Percentiles rank a stretch among this genome's conserved stretches.
Evolutionary conservation across 2,888 invertebrate genomes (phyloP).

Genomic region (Ochropacha duplaris): DNA sequence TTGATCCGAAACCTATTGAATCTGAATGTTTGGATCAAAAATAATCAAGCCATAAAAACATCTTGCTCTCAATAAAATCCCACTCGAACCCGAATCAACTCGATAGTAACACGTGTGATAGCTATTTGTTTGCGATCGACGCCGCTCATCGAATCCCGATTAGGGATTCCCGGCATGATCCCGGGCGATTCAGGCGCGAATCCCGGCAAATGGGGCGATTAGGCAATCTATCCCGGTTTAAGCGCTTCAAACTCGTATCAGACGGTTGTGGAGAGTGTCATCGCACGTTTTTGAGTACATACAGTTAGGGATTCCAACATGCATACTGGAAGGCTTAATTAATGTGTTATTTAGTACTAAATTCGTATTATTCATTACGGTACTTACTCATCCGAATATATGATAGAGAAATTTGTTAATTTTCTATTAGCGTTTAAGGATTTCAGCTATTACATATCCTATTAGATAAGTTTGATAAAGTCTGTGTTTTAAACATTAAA

Average conservation of each 20-base stretch:
- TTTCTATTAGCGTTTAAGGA: too few species aligned
- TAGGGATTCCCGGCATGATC: conserved; percentile 57
- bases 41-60: conserved; percentile 29
- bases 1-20: conserved; percentile 2
- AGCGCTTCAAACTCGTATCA: conserved; percentile 54
- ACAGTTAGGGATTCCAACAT: neutral
- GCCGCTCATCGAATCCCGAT: conserved; percentile 59
- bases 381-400: too few species aligned
- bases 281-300: neutral
- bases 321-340: neutral
- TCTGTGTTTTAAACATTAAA: too few species aligned
- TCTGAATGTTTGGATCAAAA: conserved; percentile 12
- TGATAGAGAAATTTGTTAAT: too few species aligned
- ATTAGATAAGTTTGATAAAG: too few species aligned
- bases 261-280: conserved; percentile 21
- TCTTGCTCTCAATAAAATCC: conserved; percentile 30
- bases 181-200: conserved; percentile 52
- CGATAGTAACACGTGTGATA: conserved; percentile 40
- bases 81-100: conserved; percentile 18
- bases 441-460: too few species aligned
- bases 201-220: conserved; percentile 68
- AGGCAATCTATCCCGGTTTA: conserved; percentile 58
- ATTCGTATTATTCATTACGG: too few species aligned
- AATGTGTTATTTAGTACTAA: neutral
- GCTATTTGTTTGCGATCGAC: conserved; percentile 61